Conservation (phyloP, 2,113 vertebrate species). For the Micromys minutus region DNA sequence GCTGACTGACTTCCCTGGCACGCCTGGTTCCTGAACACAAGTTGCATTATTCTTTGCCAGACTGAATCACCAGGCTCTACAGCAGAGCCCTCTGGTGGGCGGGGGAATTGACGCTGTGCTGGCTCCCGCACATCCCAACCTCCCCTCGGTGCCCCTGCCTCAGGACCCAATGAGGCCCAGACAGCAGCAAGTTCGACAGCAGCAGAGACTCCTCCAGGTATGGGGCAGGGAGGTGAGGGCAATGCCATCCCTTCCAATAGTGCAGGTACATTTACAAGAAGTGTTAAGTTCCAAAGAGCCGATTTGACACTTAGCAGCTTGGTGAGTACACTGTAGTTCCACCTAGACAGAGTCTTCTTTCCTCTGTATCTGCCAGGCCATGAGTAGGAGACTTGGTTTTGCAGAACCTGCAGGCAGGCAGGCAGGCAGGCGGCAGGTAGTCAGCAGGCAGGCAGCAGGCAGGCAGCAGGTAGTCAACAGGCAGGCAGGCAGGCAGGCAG, state of each 20-base stretch:
- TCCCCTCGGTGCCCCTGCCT: constrained; percentile 73
- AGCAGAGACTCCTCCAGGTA: constrained; percentile 86
- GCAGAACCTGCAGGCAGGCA: neutral
- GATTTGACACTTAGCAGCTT: neutral
- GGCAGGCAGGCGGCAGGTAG: neutral
- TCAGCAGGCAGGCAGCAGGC: too few relatives aligned
- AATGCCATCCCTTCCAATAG: neutral
- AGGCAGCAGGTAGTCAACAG: too few relatives aligned
- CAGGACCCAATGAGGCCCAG: constrained; percentile 82
- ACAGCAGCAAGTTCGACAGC: constrained; percentile 82
- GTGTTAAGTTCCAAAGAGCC: neutral
- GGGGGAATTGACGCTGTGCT: constrained; percentile 78
- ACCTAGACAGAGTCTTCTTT: neutral
- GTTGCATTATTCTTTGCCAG: constrained; percentile 69
- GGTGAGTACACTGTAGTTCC: neutral
- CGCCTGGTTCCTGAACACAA: neutral
- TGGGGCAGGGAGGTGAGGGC: neutral
- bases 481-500: neutral
- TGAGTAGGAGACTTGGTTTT: neutral
- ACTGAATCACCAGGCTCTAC: constrained; percentile 84
- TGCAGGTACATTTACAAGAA: neutral
- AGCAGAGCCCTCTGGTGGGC: constrained; percentile 80
- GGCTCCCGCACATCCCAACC: constrained; percentile 69
- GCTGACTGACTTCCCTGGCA: neutral
- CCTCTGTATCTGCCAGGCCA: neutral